Evolutionary conservation across 2,113 vertebrate species (phyloP).

Genomic region (Octodon degus): DNA sequence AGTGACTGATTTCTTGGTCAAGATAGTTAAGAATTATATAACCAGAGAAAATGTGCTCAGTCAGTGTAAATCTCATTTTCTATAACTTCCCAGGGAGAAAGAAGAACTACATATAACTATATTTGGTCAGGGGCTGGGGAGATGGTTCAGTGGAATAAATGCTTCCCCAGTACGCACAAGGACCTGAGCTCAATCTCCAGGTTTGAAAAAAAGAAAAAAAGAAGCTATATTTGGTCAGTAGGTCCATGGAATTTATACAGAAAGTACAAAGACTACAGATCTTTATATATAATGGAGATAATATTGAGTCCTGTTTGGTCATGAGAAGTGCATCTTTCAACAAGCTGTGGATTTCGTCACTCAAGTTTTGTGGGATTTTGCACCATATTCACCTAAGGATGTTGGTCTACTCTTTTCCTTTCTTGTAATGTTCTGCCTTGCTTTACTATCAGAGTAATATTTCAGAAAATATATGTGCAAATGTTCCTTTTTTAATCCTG

Average conservation of each 20-base stretch:
- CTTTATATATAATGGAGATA: background rate
- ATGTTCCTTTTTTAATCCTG: background rate
- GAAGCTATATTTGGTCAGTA: background rate
- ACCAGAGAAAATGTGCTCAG: background rate
- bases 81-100: background rate
- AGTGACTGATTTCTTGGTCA: background rate
- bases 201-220: too few relatives aligned
- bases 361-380: background rate
- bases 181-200: too few relatives aligned
- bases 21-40: background rate
- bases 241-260: background rate
- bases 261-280: background rate
- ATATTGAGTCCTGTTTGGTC: background rate
- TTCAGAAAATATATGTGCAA: background rate
- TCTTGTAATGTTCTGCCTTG: background rate
- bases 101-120: background rate
- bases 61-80: background rate
- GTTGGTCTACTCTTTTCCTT: background rate
- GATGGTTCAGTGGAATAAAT: too few relatives aligned
- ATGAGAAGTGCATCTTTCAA: background rate
- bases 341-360: background rate
- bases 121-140: background rate
- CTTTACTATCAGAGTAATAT: background rate
- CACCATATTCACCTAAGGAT: background rate
- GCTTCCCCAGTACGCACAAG: too few relatives aligned